Evolutionary conservation across 2,113 vertebrate genomes (phyloP).

Genomic region (Glaucidium brasilianum): DNA sequence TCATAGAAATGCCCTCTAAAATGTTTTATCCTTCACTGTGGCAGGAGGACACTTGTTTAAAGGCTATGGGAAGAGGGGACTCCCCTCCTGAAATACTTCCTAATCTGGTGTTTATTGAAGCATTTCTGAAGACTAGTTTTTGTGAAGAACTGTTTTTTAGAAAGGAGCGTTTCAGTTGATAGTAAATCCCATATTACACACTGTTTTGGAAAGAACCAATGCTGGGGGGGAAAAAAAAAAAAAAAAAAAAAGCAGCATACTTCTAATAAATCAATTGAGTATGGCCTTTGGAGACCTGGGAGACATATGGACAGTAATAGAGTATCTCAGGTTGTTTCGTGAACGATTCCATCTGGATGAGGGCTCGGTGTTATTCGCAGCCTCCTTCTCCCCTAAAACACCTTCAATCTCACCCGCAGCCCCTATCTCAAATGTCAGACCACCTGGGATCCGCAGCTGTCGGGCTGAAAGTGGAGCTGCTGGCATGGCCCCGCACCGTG

Average conservation of each 20-base stretch:
- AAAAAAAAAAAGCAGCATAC: conserved; percentile 72
- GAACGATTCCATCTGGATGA: conserved; percentile 83
- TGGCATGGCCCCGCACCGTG: conserved; percentile 24
- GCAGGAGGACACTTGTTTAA: conserved; percentile 64
- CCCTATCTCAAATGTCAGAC: conserved; percentile 94
- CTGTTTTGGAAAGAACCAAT: conserved; percentile 56
- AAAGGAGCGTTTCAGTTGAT: conserved; percentile 10
- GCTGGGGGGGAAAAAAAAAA: background rate
- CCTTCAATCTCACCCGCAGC: conserved; percentile 87
- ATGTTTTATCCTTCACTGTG: conserved; percentile 37
- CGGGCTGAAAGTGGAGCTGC: conserved; percentile 84
- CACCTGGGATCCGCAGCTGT: conserved; percentile 97
- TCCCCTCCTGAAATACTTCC: conserved; percentile 60
- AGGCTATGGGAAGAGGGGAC: conserved; percentile 26
- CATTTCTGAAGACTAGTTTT: conserved; percentile 49
- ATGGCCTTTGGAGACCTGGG: conserved; percentile 80
- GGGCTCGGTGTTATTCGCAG: conserved; percentile 81
- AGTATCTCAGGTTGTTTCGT: conserved; percentile 90
- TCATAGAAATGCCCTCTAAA: conserved; percentile 52
- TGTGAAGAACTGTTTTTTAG: conserved; percentile 33
- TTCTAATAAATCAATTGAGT: conserved; percentile 89
- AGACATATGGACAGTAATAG: conserved; percentile 92
- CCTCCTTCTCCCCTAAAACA: conserved; percentile 83
- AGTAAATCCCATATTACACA: conserved; percentile 55
- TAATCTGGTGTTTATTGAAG: conserved; percentile 61